Conservation (phyloP, 2,113 vertebrate genomes). For the Tachysurus vachellii region DNA sequence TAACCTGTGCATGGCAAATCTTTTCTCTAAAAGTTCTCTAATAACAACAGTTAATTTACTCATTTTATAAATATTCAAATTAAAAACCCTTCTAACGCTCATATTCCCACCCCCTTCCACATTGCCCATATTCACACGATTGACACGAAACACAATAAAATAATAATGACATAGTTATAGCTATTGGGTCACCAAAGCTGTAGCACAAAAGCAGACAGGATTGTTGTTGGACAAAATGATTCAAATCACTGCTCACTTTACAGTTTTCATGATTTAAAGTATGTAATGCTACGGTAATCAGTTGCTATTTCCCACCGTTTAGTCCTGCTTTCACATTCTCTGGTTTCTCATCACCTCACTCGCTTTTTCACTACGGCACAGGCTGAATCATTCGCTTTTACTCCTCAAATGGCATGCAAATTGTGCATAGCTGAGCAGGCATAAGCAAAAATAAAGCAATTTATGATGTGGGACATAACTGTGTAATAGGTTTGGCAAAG, state of each 20-base stretch:
- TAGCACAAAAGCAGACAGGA: not conserved
- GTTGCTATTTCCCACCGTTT: not conserved
- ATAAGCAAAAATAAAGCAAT: slow-evolving; percentile 42
- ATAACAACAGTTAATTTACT: not conserved
- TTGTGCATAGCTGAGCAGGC: slow-evolving; percentile 7
- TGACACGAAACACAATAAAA: not conserved
- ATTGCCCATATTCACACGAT: not conserved
- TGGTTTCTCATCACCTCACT: not conserved
- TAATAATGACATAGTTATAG: not conserved
- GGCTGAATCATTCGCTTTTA: slow-evolving; percentile 42
- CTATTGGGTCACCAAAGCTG: not conserved
- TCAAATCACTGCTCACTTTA: not conserved
- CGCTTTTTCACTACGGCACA: slow-evolving; percentile 36
- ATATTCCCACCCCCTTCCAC: not conserved
- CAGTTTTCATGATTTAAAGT: not conserved
- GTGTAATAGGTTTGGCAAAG: slow-evolving; percentile 48
- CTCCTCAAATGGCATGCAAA: slow-evolving; percentile 8
- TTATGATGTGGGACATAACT: slow-evolving; percentile 39
- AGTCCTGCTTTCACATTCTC: not conserved
- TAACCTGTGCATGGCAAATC: not conserved
- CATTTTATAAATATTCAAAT: not conserved
- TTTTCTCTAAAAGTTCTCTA: not conserved
- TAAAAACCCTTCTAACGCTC: not conserved
- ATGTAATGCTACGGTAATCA: not conserved
- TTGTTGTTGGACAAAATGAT: not conserved